Percentiles rank a stretch among this genome's conserved stretches.
Conservation (phyloP, 2,888 invertebrate genomes). For the Drosophila maculinotata region DNA sequence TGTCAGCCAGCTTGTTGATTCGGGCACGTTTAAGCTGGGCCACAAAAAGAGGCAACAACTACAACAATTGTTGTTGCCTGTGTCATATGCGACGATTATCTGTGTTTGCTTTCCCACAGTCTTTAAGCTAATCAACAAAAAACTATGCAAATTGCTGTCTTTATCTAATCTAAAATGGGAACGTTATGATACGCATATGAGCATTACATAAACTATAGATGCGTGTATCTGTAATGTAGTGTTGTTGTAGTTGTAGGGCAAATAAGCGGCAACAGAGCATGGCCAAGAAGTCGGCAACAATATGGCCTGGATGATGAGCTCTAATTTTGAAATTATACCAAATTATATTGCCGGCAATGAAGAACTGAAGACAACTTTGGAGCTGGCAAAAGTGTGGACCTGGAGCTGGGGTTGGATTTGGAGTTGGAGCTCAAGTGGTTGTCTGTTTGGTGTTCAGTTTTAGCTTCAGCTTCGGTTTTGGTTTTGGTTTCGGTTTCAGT, state of each 20-base stretch:
- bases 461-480: not conserved
- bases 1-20: slow-evolving; percentile 19
- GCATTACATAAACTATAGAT: slow-evolving; percentile 15
- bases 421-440: slow-evolving; percentile 28
- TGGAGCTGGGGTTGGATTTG: slow-evolving; percentile 35
- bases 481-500: slow-evolving; percentile 35
- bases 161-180: slow-evolving; percentile 53
- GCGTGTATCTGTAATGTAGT: slow-evolving; percentile 7
- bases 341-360: slow-evolving; percentile 61
- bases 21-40: slow-evolving; percentile 32
- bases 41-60: slow-evolving; percentile 1
- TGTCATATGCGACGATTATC: slow-evolving; percentile 4
- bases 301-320: slow-evolving; percentile 72
- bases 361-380: slow-evolving; percentile 18
- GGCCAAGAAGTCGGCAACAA: slow-evolving; percentile 36
- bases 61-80: slow-evolving; percentile 17
- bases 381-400: slow-evolving; percentile 13
- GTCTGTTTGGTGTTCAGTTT: slow-evolving; percentile 14
- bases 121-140: slow-evolving; percentile 1
- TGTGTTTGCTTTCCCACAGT: slow-evolving; percentile 51
- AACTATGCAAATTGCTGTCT: slow-evolving; percentile 61
- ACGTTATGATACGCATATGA: slow-evolving; percentile 28
- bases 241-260: slow-evolving; percentile 28
- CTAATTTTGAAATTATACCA: slow-evolving; percentile 79
- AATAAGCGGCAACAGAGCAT: slow-evolving; percentile 41